Evolutionary conservation across 2,113 vertebrate genomes (phyloP).

Genomic region (Drymodes brunneopygia): DNA sequence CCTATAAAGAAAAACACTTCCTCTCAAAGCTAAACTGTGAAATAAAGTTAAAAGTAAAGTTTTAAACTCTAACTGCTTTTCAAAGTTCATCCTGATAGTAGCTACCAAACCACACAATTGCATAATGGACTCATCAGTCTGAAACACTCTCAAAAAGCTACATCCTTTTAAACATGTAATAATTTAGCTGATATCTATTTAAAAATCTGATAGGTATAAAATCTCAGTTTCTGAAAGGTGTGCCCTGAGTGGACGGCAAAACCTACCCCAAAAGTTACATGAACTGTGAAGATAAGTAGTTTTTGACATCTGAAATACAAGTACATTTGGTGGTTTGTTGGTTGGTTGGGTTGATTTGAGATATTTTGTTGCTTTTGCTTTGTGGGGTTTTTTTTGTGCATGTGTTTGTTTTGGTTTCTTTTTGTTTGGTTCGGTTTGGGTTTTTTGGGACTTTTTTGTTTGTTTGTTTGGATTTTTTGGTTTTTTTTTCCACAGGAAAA

Average conservation of each 20-base stretch:
- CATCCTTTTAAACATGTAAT: slow-evolving; percentile 30
- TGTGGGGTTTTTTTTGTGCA: not conserved
- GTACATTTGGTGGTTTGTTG: fast-evolving
- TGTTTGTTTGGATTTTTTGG: not conserved
- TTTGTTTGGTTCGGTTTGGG: not conserved
- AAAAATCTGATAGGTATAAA: slow-evolving; percentile 38
- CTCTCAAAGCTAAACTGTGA: slow-evolving; percentile 49
- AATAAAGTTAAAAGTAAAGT: slow-evolving; percentile 64
- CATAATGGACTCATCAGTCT: not conserved
- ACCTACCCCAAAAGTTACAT: not conserved
- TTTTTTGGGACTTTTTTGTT: not conserved
- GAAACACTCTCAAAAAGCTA: not conserved
- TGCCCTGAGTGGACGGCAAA: not conserved
- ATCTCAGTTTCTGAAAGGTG: not conserved
- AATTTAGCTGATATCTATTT: not conserved
- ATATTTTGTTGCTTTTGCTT: not conserved
- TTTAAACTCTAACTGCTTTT: slow-evolving; percentile 53
- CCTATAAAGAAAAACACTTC: slow-evolving; percentile 40
- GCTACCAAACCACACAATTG: not conserved
- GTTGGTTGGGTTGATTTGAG: not conserved
- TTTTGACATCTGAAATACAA: not conserved
- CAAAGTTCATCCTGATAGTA: slow-evolving; percentile 11
- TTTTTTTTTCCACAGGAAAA: not conserved
- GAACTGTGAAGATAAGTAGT: not conserved
- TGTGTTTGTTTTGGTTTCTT: not conserved